Conservation (phyloP, 2,888 invertebrate genomes). For the Therioaphis trifolii region DNA sequence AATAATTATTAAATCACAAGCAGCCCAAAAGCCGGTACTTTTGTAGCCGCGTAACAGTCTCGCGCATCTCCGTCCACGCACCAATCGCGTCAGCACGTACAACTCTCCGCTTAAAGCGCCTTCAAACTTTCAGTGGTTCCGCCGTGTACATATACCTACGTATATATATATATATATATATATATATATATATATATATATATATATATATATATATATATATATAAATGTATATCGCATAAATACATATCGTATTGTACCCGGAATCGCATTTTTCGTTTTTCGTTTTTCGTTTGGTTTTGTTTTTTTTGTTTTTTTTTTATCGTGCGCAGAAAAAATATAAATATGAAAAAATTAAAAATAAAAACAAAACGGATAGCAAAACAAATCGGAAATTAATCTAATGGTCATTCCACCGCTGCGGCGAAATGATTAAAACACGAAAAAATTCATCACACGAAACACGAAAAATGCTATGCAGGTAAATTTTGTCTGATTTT, state of each 20-base stretch:
- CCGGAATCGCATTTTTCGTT: too few species aligned
- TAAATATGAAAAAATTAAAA: too few species aligned
- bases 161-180: too few species aligned
- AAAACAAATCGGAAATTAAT: slow-evolving; percentile 15
- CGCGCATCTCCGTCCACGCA: slow-evolving; percentile 60
- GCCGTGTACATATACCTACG: neutral
- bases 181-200: too few species aligned
- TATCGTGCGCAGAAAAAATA: neutral
- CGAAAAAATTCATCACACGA: too few species aligned
- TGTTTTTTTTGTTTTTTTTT: neutral
- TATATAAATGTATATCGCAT: too few species aligned
- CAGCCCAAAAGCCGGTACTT: slow-evolving; percentile 57
- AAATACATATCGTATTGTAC: too few species aligned
- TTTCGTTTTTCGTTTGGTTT: too few species aligned
- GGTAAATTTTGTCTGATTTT: too few species aligned
- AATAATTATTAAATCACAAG: slow-evolving; percentile 62
- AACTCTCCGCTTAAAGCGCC: slow-evolving; percentile 57
- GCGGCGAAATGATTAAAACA: neutral
- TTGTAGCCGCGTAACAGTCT: slow-evolving; percentile 35
- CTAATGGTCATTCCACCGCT: too few species aligned
- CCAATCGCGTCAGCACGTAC: slow-evolving; percentile 59
- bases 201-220: too few species aligned
- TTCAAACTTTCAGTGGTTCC: slow-evolving; percentile 33
- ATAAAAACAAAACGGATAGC: neutral
- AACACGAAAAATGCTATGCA: too few species aligned